Percentiles rank a stretch among this genome's conserved stretches.
phyloP scores from a whole-genome alignment of 2,888 invertebrate genomes.

The Zhuqinia jingwanae region DNA sequence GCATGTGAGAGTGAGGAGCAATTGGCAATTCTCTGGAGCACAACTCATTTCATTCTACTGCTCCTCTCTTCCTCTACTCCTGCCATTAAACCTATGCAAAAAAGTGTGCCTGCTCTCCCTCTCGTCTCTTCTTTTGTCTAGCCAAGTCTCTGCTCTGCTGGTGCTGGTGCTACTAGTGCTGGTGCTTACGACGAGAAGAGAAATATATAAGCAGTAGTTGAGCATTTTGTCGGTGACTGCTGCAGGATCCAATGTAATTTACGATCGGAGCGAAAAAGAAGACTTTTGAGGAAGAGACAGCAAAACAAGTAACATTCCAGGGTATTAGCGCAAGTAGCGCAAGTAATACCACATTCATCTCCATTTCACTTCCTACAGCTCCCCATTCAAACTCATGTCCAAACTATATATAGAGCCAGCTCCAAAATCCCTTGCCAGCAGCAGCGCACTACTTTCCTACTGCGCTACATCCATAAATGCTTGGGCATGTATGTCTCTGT shows the following conservation, averaged over 20 bases:
- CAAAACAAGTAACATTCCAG: no score
- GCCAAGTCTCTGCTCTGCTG: no score
- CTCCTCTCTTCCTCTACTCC: no score
- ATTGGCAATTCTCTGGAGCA: slow-evolving; percentile 67
- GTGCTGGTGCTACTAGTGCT: no score
- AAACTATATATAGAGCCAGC: no score
- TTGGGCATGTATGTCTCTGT: background rate
- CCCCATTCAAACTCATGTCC: no score
- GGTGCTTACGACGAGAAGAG: no score
- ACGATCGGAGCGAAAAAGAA: slow-evolving; percentile 9
- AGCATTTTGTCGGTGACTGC: background rate
- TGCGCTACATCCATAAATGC: no score
- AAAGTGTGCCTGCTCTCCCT: slow-evolving; percentile 8
- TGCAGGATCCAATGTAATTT: slow-evolving; percentile 39
- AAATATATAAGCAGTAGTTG: background rate
- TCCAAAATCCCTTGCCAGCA: no score
- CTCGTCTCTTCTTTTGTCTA: background rate
- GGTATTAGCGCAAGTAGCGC: no score
- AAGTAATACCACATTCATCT: no score
- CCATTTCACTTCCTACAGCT: no score
- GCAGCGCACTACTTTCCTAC: background rate
- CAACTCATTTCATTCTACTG: slow-evolving; percentile 62
- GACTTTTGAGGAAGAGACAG: slow-evolving; percentile 16
- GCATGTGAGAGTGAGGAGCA: slow-evolving; percentile 13
- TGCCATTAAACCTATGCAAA: slow-evolving; percentile 30